phyloP scores from a whole-genome alignment of 2,113 vertebrate genomes.

The Tetraodon nigroviridis region DNA sequence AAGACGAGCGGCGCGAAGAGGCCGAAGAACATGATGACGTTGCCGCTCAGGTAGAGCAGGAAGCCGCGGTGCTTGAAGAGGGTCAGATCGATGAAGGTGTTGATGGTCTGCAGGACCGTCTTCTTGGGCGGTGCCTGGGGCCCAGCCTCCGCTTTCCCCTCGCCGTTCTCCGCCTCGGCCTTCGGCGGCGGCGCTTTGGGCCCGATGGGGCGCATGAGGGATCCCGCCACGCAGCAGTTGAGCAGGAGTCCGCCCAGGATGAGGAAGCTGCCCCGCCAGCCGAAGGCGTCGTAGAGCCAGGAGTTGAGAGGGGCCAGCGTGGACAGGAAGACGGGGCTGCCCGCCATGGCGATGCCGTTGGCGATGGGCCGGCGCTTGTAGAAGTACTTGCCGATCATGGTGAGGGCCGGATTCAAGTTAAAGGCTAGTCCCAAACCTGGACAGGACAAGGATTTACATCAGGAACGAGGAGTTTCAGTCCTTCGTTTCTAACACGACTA shows the following conservation, averaged over 20 bases:
- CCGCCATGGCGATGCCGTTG: constrained; percentile 95
- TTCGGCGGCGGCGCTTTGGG: constrained; percentile 65
- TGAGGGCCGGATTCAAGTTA: constrained; percentile 94
- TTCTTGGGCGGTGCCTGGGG: constrained; percentile 61
- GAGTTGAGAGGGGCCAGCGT: constrained; percentile 91
- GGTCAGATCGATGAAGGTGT: constrained; percentile 88
- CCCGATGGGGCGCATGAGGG: constrained; percentile 92
- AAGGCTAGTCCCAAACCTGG: constrained; percentile 92
- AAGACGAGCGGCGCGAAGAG: constrained; percentile 93
- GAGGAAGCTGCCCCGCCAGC: constrained; percentile 95
- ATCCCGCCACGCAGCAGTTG: constrained; percentile 94
- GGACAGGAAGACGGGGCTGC: constrained; percentile 95
- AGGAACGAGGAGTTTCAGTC: neutral
- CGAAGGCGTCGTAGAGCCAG: constrained; percentile 84
- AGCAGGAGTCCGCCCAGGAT: constrained; percentile 89
- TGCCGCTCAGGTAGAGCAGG: constrained; percentile 90
- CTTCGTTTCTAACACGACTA: neutral
- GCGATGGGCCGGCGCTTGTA: constrained; percentile 88
- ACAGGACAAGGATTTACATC: neutral
- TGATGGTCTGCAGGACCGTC: constrained; percentile 81
- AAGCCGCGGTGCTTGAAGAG: constrained; percentile 93
- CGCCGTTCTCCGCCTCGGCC: constrained; percentile 3
- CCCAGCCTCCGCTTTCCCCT: neutral
- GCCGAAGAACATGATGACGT: constrained; percentile 93
- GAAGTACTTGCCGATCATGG: constrained; percentile 98